Percentiles rank a stretch among this genome's conserved stretches.
Evolutionary conservation across 53 echinoderm and acorn worm genomes (phyloP).

Genomic region (Arbacia lixula): DNA sequence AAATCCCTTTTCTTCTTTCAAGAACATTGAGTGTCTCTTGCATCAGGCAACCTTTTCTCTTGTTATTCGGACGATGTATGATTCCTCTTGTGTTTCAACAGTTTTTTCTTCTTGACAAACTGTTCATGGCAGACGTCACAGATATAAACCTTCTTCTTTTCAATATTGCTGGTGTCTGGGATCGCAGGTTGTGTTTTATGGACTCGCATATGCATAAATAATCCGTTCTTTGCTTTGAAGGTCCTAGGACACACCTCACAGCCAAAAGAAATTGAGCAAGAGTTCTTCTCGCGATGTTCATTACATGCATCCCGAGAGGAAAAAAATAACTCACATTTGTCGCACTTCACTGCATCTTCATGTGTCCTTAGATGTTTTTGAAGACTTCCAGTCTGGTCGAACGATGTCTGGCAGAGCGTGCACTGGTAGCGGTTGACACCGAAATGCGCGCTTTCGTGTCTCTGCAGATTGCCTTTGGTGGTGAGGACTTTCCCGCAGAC

Average conservation of each 20-base stretch:
- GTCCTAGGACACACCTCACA: background rate
- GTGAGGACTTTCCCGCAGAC: slow-evolving; percentile 16
- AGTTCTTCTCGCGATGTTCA: background rate
- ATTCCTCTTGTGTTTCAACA: background rate
- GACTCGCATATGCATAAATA: background rate
- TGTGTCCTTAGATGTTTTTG: slow-evolving; percentile 14
- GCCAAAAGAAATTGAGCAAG: background rate
- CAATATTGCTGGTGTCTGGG: background rate
- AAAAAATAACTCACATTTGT: background rate
- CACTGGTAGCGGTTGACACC: slow-evolving; percentile 18
- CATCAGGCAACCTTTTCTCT: too few species aligned
- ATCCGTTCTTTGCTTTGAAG: background rate
- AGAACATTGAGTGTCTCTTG: too few species aligned
- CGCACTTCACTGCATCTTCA: slow-evolving; percentile 6
- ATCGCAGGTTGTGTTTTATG: background rate
- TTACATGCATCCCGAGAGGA: background rate
- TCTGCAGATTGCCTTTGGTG: background rate
- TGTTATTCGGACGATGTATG: background rate
- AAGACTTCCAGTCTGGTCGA: background rate
- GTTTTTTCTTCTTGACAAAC: slow-evolving; percentile 10
- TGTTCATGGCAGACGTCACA: slow-evolving; percentile 19
- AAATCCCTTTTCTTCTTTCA: too few species aligned
- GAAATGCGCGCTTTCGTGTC: slow-evolving; percentile 36
- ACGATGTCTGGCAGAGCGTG: background rate
- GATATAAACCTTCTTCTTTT: background rate